Base-by-base conservation (phyloP, 2,888 invertebrate genomes). In the Morpho achilles region DNA sequence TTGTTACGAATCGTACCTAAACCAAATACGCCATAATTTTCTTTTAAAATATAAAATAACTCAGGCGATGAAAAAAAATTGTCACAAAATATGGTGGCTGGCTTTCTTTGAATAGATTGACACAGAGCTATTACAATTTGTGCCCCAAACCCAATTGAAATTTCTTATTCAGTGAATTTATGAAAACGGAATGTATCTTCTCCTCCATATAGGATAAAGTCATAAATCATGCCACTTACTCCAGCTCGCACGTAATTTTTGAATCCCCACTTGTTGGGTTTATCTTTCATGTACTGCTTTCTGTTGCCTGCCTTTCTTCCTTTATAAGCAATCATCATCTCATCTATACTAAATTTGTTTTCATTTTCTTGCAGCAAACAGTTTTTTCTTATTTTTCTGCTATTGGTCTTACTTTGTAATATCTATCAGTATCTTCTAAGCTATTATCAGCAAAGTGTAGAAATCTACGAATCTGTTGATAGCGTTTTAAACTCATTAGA, bases 161-260 rank as follows among this genome's bases (percentile, higher is more conserved):
- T 45, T 67, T 75, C 71, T 48, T 70, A 32, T 42, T 67, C 65
- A 23, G 70, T 60, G 50, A 76, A 73, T 8, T 44, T 53, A 50
- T 65, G 59, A 16, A 52, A 62, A 7, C 69, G 32, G 53, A 77
- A 77, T 8, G 72, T 75, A 40, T 69, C 70, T 48, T 73, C 69
- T 4, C 74, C 76, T 9, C 67, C 71, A 61, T 78, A 77, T 0
- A 72, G 41, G 7, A 75, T 32, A 61, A 77, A 79, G 59, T 79
- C 77, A 55, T 76, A 80, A 42, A 77, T 71, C 22, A 79, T 69
- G 3, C 76, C 79, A 40, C 69, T 67, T n/a, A 75, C 66, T 6
- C 77, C 76, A 46, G 75, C 16, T 16, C 16, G 16, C 16, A 16
- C 16, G 16, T 16, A 16, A 16, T 16, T 16, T 16, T 16, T 16